These are phyloP conservation scores for Nasonia oneida DNA, from an alignment of 2,888 invertebrate species.

Conservation along the genomic window DNA sequence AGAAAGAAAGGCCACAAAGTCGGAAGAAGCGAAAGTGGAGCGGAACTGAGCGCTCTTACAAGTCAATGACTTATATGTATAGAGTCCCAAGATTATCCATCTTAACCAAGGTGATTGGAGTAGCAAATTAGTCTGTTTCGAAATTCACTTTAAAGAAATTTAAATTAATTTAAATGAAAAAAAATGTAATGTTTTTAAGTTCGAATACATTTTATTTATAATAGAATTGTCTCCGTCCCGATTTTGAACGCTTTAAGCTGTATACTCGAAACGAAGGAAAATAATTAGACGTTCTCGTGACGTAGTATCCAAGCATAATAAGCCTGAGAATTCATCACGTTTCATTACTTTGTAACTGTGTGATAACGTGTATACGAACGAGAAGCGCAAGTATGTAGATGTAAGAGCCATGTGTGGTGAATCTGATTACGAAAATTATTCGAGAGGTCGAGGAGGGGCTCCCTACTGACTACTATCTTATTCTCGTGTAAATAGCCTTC, in stretches of 20 bases:
- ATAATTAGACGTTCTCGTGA: too few species aligned
- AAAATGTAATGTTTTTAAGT: background rate
- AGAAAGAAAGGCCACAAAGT: too few species aligned
- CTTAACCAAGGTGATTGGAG: too few species aligned
- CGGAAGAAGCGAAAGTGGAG: too few species aligned
- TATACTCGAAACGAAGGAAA: too few species aligned
- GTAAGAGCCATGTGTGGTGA: slow-evolving; percentile 22
- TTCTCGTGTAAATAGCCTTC: slow-evolving; percentile 73
- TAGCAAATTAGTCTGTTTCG: too few species aligned
- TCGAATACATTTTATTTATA: background rate
- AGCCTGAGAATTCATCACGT: background rate
- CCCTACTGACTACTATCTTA: slow-evolving; percentile 38
- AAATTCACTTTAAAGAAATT: background rate
- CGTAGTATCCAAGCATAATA: too few species aligned
- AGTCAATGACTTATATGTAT: too few species aligned
- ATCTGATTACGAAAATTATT: slow-evolving; percentile 60
- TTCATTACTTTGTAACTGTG: background rate
- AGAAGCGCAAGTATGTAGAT: background rate
- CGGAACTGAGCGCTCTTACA: too few species aligned
- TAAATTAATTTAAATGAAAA: background rate
- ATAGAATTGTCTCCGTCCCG: too few species aligned
- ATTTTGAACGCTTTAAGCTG: too few species aligned
- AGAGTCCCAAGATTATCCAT: too few species aligned
- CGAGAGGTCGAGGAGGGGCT: slow-evolving; percentile 56
- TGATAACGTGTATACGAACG: background rate